Conservation (phyloP, 2,113 vertebrate genomes). For the Aythya baeri region DNA sequence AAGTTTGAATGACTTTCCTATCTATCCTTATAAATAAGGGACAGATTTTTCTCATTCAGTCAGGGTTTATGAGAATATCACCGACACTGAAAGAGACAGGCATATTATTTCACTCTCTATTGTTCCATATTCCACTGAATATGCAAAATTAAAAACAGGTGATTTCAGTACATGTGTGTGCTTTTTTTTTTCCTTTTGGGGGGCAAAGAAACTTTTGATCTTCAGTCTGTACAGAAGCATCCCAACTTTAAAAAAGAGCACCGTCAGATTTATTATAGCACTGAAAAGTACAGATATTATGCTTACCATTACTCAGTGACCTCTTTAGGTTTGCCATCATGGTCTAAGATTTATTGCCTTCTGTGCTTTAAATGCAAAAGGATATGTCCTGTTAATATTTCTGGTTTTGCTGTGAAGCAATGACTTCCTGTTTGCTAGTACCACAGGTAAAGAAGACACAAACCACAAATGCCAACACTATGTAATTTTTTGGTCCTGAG, state of each 20-base stretch:
- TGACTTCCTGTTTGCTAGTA: conserved; percentile 80
- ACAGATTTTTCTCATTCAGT: conserved; percentile 55
- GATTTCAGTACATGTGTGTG: conserved; percentile 49
- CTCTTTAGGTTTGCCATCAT: conserved; percentile 79
- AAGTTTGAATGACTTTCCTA: conserved; percentile 15
- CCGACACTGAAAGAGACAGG: conserved; percentile 46
- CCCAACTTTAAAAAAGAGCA: conserved; percentile 67
- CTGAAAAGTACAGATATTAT: conserved; percentile 83
- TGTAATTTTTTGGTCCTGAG: conserved; percentile 79
- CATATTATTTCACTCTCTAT: conserved; percentile 49
- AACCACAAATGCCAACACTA: conserved; percentile 82
- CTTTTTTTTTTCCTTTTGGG: neutral
- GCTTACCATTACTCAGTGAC: conserved; percentile 81
- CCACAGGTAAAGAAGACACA: conserved; percentile 83
- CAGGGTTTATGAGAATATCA: conserved; percentile 74
- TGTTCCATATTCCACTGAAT: conserved; percentile 50
- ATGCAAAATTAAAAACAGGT: conserved; percentile 81
- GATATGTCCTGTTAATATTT: conserved; percentile 80
- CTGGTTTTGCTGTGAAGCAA: conserved; percentile 66
- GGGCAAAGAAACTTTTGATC: conserved; percentile 79
- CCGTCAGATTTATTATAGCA: conserved; percentile 82
- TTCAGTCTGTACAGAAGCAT: conserved; percentile 79
- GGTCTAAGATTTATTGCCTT: conserved; percentile 77
- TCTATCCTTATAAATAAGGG: conserved; percentile 39
- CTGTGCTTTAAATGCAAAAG: conserved; percentile 77